Percentiles rank a stretch among this genome's conserved stretches.
Evolutionary conservation across 2,797 vertebrate species (phyloP).

Genomic region (Hydrolagus colliei): DNA sequence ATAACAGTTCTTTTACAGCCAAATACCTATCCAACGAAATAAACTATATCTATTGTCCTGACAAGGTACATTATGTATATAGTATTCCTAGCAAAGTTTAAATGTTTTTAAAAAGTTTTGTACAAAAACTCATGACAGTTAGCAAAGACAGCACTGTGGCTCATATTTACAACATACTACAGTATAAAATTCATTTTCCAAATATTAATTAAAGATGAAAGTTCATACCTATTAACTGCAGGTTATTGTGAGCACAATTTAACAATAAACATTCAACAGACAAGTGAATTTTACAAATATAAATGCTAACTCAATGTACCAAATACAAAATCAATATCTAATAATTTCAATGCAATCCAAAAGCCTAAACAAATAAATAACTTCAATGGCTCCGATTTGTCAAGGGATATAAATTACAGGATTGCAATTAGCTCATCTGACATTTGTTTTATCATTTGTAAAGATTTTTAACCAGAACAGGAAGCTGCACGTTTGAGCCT

Average conservation of each 20-base stretch:
- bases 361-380: too few relatives aligned
- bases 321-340: neutral
- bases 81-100: neutral
- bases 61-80: neutral
- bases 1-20: neutral
- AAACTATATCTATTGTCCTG: neutral
- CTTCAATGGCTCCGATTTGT: too few relatives aligned
- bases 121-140: neutral
- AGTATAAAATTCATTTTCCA: conserved; percentile 4
- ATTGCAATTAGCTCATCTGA: too few relatives aligned
- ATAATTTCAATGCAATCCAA: neutral
- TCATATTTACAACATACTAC: neutral
- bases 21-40: neutral
- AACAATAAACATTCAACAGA: neutral
- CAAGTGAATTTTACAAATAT: neutral
- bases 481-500: too few relatives aligned
- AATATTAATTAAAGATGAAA: neutral
- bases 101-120: neutral
- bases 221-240: neutral
- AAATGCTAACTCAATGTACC: neutral
- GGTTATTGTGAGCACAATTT: neutral
- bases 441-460: too few relatives aligned
- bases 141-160: neutral
- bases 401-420: too few relatives aligned
- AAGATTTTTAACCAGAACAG: too few relatives aligned